A percentile compares a stretch with the other conserved stretches of the same genome.
These are phyloP conservation scores for Acromyrmex echinatior DNA, from an alignment of 1,140 invertebrate species.

Conservation along the genomic window DNA sequence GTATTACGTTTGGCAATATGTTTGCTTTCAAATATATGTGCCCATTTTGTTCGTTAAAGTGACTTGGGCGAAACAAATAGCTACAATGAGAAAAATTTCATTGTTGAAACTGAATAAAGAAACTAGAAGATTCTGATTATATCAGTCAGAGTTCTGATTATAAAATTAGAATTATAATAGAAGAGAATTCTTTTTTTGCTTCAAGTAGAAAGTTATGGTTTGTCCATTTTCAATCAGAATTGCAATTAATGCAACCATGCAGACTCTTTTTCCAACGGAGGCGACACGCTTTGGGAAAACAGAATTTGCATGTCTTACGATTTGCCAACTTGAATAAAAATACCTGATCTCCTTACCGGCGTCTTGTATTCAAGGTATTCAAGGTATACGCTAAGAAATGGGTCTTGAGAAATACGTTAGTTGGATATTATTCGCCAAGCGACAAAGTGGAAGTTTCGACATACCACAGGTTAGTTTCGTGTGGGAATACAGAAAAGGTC, in stretches of 20 bases:
- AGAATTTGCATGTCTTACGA: constrained; percentile 22
- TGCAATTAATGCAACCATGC: no score
- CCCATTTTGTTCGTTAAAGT: constrained; percentile 2
- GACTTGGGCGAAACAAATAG: constrained; percentile 5
- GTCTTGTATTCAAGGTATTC: constrained; percentile 16
- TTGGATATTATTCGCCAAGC: constrained; percentile 50
- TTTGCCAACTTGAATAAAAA: constrained; percentile 46
- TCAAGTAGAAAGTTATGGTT: no score
- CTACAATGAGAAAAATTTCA: no score
- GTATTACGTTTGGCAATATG: neutral
- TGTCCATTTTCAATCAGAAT: no score
- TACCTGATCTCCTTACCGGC: constrained; percentile 4
- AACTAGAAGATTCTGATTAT: no score
- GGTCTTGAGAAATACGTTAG: constrained; percentile 14
- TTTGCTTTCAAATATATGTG: neutral
- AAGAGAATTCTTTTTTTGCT: no score
- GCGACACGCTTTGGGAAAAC: neutral
- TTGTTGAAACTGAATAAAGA: no score
- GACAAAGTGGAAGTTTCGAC: constrained; percentile 58
- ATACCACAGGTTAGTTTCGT: constrained; percentile 49
- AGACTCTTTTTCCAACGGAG: no score
- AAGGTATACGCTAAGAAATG: constrained; percentile 27
- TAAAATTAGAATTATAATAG: no score
- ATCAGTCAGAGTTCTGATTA: no score
- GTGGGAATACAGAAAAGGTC: constrained; percentile 61